Evolutionary conservation across 2,888 invertebrate genomes (phyloP).

Genomic region (Lasioglossum vierecki): DNA sequence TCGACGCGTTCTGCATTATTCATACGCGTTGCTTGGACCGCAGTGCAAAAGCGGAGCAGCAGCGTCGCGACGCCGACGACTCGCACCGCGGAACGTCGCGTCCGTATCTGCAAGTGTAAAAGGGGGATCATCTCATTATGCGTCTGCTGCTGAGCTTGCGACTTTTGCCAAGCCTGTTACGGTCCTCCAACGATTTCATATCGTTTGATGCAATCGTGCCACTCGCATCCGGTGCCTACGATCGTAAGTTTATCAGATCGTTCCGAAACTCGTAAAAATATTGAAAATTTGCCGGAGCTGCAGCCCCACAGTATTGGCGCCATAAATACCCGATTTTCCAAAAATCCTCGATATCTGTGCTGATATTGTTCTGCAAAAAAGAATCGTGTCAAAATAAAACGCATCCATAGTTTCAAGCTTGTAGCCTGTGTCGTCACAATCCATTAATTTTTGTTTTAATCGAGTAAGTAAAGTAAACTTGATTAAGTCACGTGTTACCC

Average conservation of each 20-base stretch:
- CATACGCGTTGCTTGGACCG: constrained; percentile 66
- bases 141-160: constrained; percentile 41
- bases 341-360: background rate
- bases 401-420: background rate
- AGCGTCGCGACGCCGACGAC: constrained; percentile 20
- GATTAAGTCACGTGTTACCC: no score
- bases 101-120: constrained; percentile 70
- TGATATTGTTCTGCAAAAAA: background rate
- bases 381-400: background rate
- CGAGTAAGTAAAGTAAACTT: no score
- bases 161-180: constrained; percentile 34
- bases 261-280: background rate
- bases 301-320: background rate
- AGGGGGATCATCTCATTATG: constrained; percentile 73
- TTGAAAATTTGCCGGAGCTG: background rate
- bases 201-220: constrained; percentile 13
- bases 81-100: background rate
- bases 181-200: constrained; percentile 29
- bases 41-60: constrained; percentile 19
- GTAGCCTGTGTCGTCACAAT: background rate
- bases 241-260: constrained; percentile 7
- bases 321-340: constrained; percentile 1
- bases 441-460: background rate
- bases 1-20: constrained; percentile 71
- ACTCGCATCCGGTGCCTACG: background rate